phyloP scores from a whole-genome alignment of 2,797 vertebrate species.

The Lerista edwardsae region DNA sequence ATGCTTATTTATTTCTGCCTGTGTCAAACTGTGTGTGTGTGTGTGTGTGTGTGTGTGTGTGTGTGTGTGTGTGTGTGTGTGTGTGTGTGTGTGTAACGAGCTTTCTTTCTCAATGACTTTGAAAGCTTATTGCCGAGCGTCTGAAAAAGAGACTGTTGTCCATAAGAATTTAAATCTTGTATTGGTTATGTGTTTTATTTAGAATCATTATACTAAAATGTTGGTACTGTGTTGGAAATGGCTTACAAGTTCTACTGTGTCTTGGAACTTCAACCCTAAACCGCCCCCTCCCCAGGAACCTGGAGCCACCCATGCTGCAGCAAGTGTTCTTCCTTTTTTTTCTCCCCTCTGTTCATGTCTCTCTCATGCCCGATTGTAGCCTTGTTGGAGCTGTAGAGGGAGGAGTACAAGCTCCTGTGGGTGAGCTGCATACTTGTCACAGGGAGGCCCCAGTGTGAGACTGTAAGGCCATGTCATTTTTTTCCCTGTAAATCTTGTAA shows the following conservation, averaged over 20 bases:
- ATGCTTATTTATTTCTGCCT: neutral
- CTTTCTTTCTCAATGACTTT: too few species aligned
- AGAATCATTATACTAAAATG: neutral
- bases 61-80: too few species aligned
- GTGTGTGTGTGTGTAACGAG: too few species aligned
- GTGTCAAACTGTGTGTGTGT: too few species aligned
- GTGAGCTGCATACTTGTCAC: slow-evolving; percentile 41
- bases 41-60: too few species aligned
- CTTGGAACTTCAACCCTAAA: neutral
- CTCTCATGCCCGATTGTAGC: neutral
- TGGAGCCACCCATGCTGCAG: neutral
- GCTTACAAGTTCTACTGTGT: neutral
- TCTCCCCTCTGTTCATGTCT: neutral
- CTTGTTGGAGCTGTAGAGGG: neutral
- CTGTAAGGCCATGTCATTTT: slow-evolving; percentile 53
- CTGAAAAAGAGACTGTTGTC: neutral
- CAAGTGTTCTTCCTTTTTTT: accelerated
- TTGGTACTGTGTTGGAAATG: neutral
- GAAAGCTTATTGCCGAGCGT: neutral
- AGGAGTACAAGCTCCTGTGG: slow-evolving; percentile 29
- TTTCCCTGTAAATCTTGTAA: slow-evolving; percentile 73
- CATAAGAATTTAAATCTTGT: neutral
- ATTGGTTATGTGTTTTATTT: neutral
- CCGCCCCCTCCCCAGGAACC: neutral
- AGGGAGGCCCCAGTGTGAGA: slow-evolving; percentile 41